A percentile compares a stretch with the other conserved stretches of the same genome.
phyloP scores from a whole-genome alignment of 2,113 vertebrate species.

The Herpailurus yagouaroundi region DNA sequence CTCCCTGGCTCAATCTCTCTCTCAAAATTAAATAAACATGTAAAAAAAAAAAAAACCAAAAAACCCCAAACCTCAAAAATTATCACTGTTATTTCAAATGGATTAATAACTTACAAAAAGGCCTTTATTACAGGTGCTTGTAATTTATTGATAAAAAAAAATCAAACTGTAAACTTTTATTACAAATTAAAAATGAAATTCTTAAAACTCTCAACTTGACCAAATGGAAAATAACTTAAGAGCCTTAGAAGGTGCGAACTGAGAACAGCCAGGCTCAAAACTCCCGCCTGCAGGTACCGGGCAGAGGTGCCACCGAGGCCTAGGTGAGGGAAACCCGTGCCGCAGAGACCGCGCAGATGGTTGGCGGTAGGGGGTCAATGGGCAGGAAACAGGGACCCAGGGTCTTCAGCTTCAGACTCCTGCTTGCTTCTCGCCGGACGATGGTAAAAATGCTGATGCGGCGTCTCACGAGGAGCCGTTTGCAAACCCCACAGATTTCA shows the following conservation, averaged over 20 bases:
- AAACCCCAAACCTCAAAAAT: neutral
- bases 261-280: neutral
- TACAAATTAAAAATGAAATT: neutral
- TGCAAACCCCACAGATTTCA: neutral
- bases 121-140: neutral
- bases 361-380: rapidly evolving
- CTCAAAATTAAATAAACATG: too few species aligned
- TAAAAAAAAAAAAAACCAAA: too few species aligned
- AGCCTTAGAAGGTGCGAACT: neutral
- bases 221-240: neutral
- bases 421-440: rapidly evolving
- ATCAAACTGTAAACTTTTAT: neutral
- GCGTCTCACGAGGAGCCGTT: neutral
- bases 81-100: neutral
- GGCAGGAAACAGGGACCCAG: too few species aligned
- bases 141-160: neutral
- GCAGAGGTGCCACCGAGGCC: too few species aligned
- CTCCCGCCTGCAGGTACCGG: neutral
- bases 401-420: too few species aligned
- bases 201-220: neutral
- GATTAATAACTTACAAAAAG: neutral
- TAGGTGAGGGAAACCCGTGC: too few species aligned
- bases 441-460: rapidly evolving
- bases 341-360: rapidly evolving
- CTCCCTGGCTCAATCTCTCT: too few species aligned